phyloP scores from a whole-genome alignment of 2,113 vertebrate species.

The Ranitomeya imitator region DNA sequence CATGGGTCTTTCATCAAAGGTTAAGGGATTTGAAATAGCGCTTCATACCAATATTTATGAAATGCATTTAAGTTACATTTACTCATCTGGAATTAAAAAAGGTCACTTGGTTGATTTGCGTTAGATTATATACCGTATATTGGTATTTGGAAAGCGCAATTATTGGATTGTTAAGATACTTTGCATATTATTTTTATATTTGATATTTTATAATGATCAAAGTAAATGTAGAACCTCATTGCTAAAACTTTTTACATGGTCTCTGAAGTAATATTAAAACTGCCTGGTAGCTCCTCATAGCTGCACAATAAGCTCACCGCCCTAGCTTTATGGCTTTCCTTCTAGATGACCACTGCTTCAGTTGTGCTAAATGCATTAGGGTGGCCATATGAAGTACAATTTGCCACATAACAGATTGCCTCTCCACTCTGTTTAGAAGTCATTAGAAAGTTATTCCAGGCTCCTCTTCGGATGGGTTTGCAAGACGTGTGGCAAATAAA shows the following conservation, averaged over 20 bases:
- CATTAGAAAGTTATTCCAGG: too few species aligned
- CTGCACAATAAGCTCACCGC: too few species aligned
- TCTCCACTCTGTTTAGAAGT: too few species aligned
- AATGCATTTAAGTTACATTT: conserved; percentile 24
- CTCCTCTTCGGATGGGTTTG: too few species aligned
- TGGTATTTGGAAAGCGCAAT: conserved; percentile 32
- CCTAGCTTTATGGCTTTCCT: too few species aligned
- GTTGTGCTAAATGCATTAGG: too few species aligned
- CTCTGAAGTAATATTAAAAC: not conserved
- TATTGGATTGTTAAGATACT: conserved; percentile 9
- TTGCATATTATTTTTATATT: not conserved
- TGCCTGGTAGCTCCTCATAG: too few species aligned
- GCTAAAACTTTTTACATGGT: not conserved
- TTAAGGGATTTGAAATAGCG: not conserved
- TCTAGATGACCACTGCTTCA: too few species aligned
- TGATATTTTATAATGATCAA: conserved; percentile 12
- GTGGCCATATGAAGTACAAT: too few species aligned
- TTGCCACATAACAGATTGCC: too few species aligned
- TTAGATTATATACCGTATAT: conserved; percentile 17
- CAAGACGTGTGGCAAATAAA: too few species aligned
- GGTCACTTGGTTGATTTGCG: conserved; percentile 25
- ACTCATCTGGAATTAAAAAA: conserved; percentile 3
- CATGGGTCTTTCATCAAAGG: conserved; percentile 29
- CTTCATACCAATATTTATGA: conserved; percentile 43
- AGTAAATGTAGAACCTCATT: not conserved